Percentiles rank a stretch among this genome's conserved stretches.
phyloP scores from a whole-genome alignment of 2,797 vertebrate species.

The Chelidonichthys spinosus region DNA sequence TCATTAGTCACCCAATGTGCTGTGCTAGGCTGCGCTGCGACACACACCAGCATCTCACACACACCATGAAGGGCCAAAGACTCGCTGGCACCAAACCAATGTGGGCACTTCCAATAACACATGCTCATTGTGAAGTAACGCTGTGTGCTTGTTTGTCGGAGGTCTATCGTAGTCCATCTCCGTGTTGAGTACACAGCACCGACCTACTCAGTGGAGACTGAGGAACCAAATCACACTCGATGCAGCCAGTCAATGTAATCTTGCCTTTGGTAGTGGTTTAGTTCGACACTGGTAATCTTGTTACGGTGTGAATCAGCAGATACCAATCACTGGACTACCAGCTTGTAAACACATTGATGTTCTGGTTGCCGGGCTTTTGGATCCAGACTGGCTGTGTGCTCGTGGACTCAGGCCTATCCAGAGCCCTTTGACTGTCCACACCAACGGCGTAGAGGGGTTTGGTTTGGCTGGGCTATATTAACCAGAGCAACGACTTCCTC shows the following conservation, averaged over 20 bases:
- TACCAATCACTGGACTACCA: neutral
- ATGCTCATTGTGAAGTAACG: slow-evolving; percentile 3
- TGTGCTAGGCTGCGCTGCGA: slow-evolving; percentile 31
- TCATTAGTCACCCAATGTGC: slow-evolving; percentile 62
- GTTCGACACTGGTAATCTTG: slow-evolving; percentile 31
- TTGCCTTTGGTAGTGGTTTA: neutral
- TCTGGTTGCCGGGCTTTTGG: neutral
- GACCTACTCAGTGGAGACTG: neutral
- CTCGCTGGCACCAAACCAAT: slow-evolving; percentile 8
- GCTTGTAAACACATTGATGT: neutral
- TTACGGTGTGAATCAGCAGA: slow-evolving; percentile 3
- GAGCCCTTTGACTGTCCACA: neutral
- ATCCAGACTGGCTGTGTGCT: neutral
- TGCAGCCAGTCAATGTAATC: slow-evolving; percentile 13
- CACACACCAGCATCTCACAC: neutral
- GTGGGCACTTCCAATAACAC: slow-evolving; percentile 17
- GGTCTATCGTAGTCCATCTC: slow-evolving; percentile 13
- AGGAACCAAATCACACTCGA: slow-evolving; percentile 23
- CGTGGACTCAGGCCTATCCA: neutral
- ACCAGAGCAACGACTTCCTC: slow-evolving; percentile 6
- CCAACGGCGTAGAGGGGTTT: neutral
- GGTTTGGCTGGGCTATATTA: neutral
- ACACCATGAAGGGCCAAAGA: neutral
- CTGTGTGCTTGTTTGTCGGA: slow-evolving; percentile 2
- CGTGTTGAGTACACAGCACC: neutral